Conservation (phyloP, 2,113 vertebrate genomes). For the Ia io region DNA sequence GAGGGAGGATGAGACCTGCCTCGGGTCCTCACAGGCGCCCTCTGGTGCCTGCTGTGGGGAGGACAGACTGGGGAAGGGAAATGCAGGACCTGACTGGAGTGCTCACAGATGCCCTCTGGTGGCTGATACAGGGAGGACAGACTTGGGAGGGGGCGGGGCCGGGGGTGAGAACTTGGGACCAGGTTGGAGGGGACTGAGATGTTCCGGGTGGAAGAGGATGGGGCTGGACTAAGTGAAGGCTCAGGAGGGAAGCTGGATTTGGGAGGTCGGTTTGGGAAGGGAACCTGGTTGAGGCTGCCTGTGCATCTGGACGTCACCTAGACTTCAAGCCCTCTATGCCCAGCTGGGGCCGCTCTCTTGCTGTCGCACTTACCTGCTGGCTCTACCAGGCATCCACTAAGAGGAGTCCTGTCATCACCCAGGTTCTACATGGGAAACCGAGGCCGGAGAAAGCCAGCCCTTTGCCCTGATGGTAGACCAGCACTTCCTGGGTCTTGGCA, state of each 20-base stretch:
- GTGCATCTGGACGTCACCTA: not conserved
- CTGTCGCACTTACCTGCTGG: not conserved
- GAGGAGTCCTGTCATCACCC: not conserved
- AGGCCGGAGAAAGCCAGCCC: not conserved
- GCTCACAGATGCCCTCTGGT: not conserved
- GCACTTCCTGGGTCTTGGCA: accelerated
- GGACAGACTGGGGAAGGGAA: not conserved
- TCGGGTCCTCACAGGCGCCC: not conserved
- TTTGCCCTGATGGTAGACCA: not conserved
- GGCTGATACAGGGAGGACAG: not conserved
- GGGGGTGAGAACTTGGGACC: too few relatives aligned
- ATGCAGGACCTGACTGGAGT: too few relatives aligned
- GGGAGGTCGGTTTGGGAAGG: accelerated
- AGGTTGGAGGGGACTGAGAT: not conserved
- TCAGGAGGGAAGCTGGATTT: too few relatives aligned
- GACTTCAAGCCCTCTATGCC: not conserved
- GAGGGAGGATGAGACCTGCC: not conserved
- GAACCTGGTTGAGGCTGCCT: accelerated
- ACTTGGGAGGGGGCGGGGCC: too few relatives aligned
- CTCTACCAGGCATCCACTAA: accelerated
- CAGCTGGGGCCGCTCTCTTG: not conserved
- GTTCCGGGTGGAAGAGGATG: not conserved
- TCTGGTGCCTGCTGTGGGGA: not conserved
- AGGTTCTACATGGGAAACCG: not conserved
- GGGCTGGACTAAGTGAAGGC: not conserved